Conservation (phyloP, 2,797 vertebrate genomes). For the Parotocinclus haroldoi region DNA sequence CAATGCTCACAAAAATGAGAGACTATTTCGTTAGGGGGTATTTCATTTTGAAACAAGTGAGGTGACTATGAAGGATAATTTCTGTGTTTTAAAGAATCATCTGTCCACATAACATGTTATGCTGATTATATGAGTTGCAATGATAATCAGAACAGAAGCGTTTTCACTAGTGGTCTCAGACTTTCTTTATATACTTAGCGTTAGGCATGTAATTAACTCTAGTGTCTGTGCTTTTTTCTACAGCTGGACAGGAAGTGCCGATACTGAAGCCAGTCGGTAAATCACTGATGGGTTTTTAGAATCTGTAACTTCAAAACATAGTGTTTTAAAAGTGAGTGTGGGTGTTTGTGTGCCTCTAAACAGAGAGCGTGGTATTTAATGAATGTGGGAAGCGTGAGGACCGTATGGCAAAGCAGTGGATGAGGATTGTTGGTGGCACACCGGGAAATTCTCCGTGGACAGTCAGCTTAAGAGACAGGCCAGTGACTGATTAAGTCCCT, state of each 20-base stretch:
- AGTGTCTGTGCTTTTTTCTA: conserved; percentile 49
- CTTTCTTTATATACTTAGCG: background rate
- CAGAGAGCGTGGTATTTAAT: conserved; percentile 79
- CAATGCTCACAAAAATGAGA: too few relatives aligned
- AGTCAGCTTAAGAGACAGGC: conserved; percentile 91
- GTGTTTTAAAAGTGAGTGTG: background rate
- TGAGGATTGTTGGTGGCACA: conserved; percentile 78
- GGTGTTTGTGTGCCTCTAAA: conserved; percentile 6
- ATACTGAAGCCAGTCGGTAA: conserved; percentile 66
- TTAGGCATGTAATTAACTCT: conserved; percentile 32
- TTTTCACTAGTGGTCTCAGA: too few relatives aligned
- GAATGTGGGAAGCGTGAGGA: conserved; percentile 84
- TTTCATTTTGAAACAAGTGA: too few relatives aligned
- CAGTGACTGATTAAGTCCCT: conserved; percentile 38
- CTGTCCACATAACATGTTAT: too few relatives aligned
- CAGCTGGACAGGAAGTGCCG: conserved; percentile 72
- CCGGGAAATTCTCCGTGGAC: conserved; percentile 96
- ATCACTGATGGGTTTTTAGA: conserved; percentile 29
- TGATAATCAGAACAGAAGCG: too few relatives aligned
- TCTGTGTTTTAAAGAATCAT: too few relatives aligned
- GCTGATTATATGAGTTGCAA: too few relatives aligned
- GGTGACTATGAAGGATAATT: too few relatives aligned
- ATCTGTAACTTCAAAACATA: background rate
- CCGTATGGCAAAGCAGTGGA: conserved; percentile 35
- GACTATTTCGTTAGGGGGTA: too few relatives aligned